Evolutionary conservation across 2,888 invertebrate genomes (phyloP).

Genomic region (Chalcis sispes): DNA sequence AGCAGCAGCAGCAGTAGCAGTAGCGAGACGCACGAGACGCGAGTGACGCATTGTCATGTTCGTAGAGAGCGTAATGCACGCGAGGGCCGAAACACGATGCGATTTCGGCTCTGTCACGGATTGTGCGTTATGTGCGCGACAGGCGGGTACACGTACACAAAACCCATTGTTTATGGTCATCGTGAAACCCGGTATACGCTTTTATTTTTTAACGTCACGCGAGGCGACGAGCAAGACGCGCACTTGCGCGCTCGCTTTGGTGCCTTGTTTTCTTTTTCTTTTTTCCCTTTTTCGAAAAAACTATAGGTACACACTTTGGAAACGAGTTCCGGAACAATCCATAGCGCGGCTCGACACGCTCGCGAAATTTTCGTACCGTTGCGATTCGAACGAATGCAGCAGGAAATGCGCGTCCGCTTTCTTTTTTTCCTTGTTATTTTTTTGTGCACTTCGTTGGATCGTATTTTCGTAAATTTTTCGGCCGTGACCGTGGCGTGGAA

Average conservation of each 20-base stretch:
- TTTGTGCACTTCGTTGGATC: conserved; percentile 13
- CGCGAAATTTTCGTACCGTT: conserved; percentile 39
- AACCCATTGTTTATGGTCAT: conserved; percentile 9
- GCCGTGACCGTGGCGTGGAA: conserved; percentile 38
- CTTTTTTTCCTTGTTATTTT: conserved; percentile 15
- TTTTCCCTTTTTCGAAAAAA: too few relatives aligned
- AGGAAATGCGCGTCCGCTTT: conserved; percentile 59
- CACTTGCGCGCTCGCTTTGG: too few relatives aligned
- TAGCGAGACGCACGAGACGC: conserved; percentile 3
- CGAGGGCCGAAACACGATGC: conserved; percentile 55
- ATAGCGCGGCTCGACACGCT: conserved; percentile 40
- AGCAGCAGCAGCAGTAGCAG: background rate
- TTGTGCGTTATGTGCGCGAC: too few relatives aligned
- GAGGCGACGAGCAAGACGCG: background rate
- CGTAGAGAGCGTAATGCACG: too few relatives aligned
- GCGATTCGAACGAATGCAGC: conserved; percentile 39
- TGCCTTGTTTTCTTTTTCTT: background rate
- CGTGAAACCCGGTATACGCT: too few relatives aligned
- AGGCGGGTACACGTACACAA: too few relatives aligned
- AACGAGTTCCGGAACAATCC: background rate
- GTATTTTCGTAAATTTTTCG: conserved; percentile 35
- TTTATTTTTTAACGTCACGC: too few relatives aligned
- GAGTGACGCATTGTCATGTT: too few relatives aligned
- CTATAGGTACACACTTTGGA: too few relatives aligned
- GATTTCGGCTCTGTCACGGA: conserved; percentile 66